Percentiles rank a stretch among this genome's conserved stretches.
Evolutionary conservation across 2,888 invertebrate species (phyloP).

Genomic region (Volucella bombylans): DNA sequence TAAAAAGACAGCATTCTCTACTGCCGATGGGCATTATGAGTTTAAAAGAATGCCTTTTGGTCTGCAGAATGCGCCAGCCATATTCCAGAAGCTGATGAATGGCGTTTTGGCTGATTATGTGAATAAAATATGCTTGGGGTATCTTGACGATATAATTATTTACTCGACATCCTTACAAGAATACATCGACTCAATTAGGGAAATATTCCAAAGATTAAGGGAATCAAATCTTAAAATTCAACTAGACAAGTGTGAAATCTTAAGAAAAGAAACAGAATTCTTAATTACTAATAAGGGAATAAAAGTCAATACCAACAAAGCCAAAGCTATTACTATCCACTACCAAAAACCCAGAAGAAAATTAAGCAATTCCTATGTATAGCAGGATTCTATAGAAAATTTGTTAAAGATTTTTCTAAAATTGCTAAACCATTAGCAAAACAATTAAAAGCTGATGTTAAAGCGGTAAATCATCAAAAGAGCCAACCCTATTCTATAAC

Average conservation of each 20-base stretch:
- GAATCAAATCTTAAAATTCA: constrained; percentile 74
- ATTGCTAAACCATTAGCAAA: constrained; percentile 62
- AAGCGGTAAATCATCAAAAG: constrained; percentile 16
- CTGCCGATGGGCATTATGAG: constrained; percentile 74
- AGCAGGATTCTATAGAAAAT: constrained; percentile 73
- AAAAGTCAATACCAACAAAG: constrained; percentile 77
- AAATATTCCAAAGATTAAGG: constrained; percentile 74
- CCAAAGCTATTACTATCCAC: neutral
- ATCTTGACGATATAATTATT: constrained; percentile 78
- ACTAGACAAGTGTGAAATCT: no score
- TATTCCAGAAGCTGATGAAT: constrained; percentile 76
- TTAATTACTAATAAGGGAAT: constrained; percentile 77
- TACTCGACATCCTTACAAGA: constrained; percentile 76
- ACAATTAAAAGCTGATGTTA: constrained; percentile 48
- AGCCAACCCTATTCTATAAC: constrained; percentile 30
- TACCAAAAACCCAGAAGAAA: constrained; percentile 71
- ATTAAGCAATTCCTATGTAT: constrained; percentile 75
- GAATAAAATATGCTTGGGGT: constrained; percentile 76
- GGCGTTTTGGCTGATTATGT: constrained; percentile 72
- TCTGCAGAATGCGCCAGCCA: constrained; percentile 64
- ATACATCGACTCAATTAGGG: constrained; percentile 73
- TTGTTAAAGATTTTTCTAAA: constrained; percentile 71
- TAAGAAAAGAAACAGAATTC: neutral
- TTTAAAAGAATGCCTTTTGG: constrained; percentile 75
- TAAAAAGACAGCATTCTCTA: constrained; percentile 75